Base-by-base conservation (phyloP, 1,140 invertebrate genomes). In the Gryon sp. region DNA sequence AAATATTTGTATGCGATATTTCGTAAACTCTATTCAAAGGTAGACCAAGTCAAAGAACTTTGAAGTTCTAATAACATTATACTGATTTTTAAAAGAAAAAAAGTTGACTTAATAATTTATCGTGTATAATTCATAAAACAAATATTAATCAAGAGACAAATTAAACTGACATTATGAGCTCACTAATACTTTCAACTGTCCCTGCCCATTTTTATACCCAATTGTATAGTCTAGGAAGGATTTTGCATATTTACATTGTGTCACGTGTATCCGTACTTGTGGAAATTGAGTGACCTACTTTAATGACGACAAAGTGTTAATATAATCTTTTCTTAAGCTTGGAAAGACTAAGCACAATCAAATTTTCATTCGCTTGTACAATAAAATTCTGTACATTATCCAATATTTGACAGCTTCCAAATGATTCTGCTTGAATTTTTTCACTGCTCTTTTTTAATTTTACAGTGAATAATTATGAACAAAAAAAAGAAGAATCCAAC, bases 271-370 rank as follows among this genome's bases (percentile, higher is more conserved):
- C 57, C 11, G 41, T 18, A 62, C 28, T 55, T 36, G 55, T 18
- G 26, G 16, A 70, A 70, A 70, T 53, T 30, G 30, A 45, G 66
- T 72, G 68, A 72, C 48, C 68, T 48, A 62, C 57, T 72, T 63
- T 55, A 41, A 52, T 32, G 65, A 18, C 34, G 18, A 59, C 30
- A 45, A 46, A 38, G 38, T 45, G 55, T 46, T 70, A 70, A 60
- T 45, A 70, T 53, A 60, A 69, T 69, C 53, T 38, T 60, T 68
- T 45, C 32, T 38, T 18, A 12, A 30, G 38, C 55, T 34, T 62
- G 46, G 62, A 62, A 70, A 57, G 36, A 53, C 28, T 32, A 11
- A n/a, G 6, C 8, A 19, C 16, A 52, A 65, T 52, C 8, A 52
- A 65, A 50, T 41, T 52, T 52, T 12, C 22, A 28, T 7, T 11